Evolutionary conservation across 2,113 vertebrate species (phyloP).

Genomic region (Brachirus orientalis): DNA sequence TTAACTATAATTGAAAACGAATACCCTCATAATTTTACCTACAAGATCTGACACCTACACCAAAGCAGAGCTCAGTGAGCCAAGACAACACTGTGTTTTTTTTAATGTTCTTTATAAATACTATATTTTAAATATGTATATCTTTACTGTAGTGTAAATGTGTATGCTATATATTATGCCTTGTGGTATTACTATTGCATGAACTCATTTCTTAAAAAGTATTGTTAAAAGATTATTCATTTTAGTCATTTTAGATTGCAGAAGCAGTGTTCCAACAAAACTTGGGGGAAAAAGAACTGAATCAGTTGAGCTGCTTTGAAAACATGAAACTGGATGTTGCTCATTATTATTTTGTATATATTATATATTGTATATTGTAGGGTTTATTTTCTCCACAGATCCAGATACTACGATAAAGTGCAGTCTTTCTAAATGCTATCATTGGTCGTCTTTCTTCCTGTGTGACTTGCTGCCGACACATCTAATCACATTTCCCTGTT

Average conservation of each 20-base stretch:
- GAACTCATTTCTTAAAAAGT: background rate
- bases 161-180: background rate
- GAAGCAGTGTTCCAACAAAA: background rate
- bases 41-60: no score
- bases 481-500: slow-evolving; percentile 29
- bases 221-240: background rate
- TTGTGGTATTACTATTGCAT: background rate
- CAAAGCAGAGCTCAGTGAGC: background rate
- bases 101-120: background rate
- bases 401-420: background rate
- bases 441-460: background rate
- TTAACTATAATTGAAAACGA: no score
- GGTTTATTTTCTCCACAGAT: background rate
- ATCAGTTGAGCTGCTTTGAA: slow-evolving; percentile 1
- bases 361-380: background rate
- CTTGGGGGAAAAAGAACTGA: background rate
- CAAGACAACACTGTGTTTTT: background rate
- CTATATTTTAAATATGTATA: background rate
- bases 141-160: no score
- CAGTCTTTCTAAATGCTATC: no score
- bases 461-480: background rate
- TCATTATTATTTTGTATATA: background rate
- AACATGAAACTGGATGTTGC: background rate
- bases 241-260: background rate
- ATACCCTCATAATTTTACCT: no score